A percentile compares a stretch with the other conserved stretches of the same genome.
Evolutionary conservation across 1,140 invertebrate species (phyloP).

Genomic region (Oppia nitens): DNA sequence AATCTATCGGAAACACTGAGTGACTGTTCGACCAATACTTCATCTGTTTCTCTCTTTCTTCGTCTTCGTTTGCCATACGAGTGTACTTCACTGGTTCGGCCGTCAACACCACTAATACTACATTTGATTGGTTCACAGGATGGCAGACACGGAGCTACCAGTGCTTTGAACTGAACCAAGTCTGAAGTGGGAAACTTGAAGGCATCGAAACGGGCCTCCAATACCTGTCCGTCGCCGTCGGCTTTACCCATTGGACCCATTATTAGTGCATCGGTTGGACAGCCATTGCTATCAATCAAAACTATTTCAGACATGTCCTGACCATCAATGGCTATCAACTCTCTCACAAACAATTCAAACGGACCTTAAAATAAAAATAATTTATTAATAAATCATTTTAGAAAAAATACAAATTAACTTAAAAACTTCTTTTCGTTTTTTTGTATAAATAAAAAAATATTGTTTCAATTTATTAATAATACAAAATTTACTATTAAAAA

Average conservation of each 20-base stretch:
- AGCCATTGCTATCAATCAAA: constrained; percentile 64
- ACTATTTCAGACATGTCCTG: constrained; percentile 73
- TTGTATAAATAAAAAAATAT: not conserved
- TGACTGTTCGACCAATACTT: constrained; percentile 67
- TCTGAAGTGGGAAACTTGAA: constrained; percentile 91
- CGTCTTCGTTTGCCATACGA: constrained; percentile 14
- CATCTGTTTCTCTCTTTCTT: constrained; percentile 34
- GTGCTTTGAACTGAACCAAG: constrained; percentile 77
- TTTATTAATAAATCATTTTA: not conserved
- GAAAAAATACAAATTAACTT: not conserved
- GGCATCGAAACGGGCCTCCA: constrained; percentile 36
- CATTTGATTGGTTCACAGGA: constrained; percentile 65
- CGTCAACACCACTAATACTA: constrained; percentile 57
- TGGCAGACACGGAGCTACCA: constrained; percentile 83
- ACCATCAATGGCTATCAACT: constrained; percentile 79
- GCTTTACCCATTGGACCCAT: constrained; percentile 48
- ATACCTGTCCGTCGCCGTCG: constrained; percentile 15
- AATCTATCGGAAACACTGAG: constrained; percentile 86
- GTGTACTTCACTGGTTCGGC: constrained; percentile 35
- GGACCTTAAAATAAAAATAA: constrained; percentile 61
- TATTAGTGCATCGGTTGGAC: constrained; percentile 33
- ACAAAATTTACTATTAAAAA: not conserved
- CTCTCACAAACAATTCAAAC: constrained; percentile 81
- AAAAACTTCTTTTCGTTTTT: not conserved
- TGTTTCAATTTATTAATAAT: not conserved